Conservation (phyloP, 2,888 invertebrate species). For the Glaucopsyche alexis region DNA sequence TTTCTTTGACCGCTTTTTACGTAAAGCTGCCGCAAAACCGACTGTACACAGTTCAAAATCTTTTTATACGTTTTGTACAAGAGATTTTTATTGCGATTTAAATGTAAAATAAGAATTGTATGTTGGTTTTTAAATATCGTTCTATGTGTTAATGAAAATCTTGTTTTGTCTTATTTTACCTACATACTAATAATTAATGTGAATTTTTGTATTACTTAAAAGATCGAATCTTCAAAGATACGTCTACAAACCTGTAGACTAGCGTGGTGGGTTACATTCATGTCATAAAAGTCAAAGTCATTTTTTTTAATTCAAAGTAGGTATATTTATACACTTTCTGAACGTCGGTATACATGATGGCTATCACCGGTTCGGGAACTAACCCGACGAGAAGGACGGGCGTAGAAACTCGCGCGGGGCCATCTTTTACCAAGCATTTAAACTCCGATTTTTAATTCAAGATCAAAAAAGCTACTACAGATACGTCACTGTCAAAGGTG, state of each 20-base stretch:
- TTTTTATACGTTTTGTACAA: conserved; percentile 27
- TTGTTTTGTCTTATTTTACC: not conserved
- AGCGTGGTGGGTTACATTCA: not conserved
- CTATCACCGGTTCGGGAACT: no score
- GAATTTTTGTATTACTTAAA: not conserved
- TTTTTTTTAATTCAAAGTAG: no score
- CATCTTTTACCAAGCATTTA: no score
- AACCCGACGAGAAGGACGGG: no score
- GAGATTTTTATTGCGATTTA: conserved; percentile 15
- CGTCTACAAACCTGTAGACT: not conserved
- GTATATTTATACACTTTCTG: no score
- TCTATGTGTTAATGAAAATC: not conserved
- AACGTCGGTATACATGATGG: no score
- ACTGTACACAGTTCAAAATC: conserved; percentile 27
- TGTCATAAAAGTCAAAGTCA: no score
- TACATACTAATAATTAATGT: no score
- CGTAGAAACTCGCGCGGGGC: no score
- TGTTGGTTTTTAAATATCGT: not conserved
- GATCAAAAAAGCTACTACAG: no score
- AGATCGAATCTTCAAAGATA: not conserved
- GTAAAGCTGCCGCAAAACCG: conserved; percentile 28
- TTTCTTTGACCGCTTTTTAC: conserved; percentile 35
- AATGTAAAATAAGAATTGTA: conserved; percentile 15
- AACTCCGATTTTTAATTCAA: no score
- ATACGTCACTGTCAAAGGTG: no score